A percentile compares a stretch with the other conserved stretches of the same genome.
Evolutionary conservation across 1,140 invertebrate species (phyloP).

Genomic region (Euschistus heros): DNA sequence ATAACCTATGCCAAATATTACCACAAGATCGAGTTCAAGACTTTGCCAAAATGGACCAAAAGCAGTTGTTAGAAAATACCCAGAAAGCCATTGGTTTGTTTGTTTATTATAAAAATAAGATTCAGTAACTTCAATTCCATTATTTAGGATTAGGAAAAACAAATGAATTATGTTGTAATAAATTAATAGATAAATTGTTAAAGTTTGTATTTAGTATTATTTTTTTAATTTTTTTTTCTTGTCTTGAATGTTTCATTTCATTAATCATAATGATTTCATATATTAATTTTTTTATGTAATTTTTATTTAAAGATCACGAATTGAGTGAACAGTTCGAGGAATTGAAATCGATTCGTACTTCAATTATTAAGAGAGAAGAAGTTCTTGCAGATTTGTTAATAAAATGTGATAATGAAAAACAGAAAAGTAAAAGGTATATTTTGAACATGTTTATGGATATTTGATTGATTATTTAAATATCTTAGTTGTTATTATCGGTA

Average conservation of each 20-base stretch:
- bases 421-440: conserved; percentile 20
- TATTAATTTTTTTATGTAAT: conserved; percentile 34
- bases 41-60: conserved; percentile 80
- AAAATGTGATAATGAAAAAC: conserved; percentile 33
- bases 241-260: too few species aligned
- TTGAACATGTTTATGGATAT: background rate
- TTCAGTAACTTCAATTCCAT: background rate
- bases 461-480: background rate
- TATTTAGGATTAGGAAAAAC: background rate
- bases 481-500: conserved; percentile 8
- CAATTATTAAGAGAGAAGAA: conserved; percentile 31
- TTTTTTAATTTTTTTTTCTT: too few species aligned
- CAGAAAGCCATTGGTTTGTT: conserved; percentile 60
- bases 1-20: conserved; percentile 92
- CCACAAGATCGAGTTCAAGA: conserved; percentile 94
- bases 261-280: background rate
- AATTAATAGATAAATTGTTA: background rate
- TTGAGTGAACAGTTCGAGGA: conserved; percentile 42
- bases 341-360: conserved; percentile 34
- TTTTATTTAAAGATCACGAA: conserved; percentile 42
- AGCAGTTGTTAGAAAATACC: conserved; percentile 71
- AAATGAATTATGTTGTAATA: background rate
- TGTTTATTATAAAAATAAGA: background rate
- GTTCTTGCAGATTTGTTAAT: conserved; percentile 36
- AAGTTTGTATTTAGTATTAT: background rate